A percentile compares a stretch with the other conserved stretches of the same genome.
These are phyloP conservation scores for Axis porcinus DNA, from an alignment of 2,113 vertebrate genomes.

Conservation along the genomic window DNA sequence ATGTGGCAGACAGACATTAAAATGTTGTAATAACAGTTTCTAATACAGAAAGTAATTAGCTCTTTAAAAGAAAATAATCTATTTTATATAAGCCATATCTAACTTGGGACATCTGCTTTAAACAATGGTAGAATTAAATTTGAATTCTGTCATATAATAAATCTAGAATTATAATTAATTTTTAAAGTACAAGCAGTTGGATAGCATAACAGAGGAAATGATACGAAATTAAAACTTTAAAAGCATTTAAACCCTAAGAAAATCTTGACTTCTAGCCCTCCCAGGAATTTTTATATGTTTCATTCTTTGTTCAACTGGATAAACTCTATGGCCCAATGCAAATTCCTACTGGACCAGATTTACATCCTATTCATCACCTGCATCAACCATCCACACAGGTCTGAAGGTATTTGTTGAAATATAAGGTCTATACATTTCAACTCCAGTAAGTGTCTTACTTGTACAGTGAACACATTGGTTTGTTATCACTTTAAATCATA, in stretches of 20 bases:
- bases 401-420: not conserved
- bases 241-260: conserved; percentile 25
- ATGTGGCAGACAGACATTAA: conserved; percentile 55
- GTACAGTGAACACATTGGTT: not conserved
- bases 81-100: conserved; percentile 71
- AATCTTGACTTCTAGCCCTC: not conserved
- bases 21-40: conserved; percentile 66
- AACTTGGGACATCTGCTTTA: conserved; percentile 72
- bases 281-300: conserved; percentile 23
- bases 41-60: conserved; percentile 72
- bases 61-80: conserved; percentile 61
- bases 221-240: conserved; percentile 48
- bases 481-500: not conserved
- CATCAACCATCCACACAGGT: not conserved
- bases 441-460: not conserved
- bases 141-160: conserved; percentile 68
- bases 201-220: conserved; percentile 38
- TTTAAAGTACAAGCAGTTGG: conserved; percentile 47
- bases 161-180: conserved; percentile 61
- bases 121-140: conserved; percentile 58
- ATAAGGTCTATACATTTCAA: not conserved
- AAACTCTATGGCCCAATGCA: no score
- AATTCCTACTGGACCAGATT: not conserved
- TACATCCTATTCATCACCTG: not conserved
- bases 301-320: not conserved